Base-by-base conservation (phyloP, 2,113 vertebrate genomes). In the Rhynchomys soricoides region DNA sequence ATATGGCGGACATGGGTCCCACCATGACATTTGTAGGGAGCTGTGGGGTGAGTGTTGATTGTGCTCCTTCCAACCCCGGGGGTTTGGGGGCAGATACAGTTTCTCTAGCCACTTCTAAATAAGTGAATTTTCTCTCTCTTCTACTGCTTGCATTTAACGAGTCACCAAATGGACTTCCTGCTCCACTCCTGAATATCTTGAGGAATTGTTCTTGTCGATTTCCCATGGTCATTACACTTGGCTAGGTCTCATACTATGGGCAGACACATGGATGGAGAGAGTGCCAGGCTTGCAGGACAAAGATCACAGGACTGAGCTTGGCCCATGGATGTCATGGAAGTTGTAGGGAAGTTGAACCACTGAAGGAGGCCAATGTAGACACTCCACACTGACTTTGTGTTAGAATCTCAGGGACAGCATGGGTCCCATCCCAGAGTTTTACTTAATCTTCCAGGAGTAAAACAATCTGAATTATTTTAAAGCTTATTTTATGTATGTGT, bases 41-140 rank as follows among this genome's bases (percentile, higher is more conserved):
- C 10, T 87, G 21, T 26, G n/a, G 83, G 43, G 0, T 45, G 29
- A 57, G 31, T 74, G 19, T 90, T 83, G 48, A 83, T 40, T 50
- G 26, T 57, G 21, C 12, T 59, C 31, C 75, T 81, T 12, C 50
- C 9, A 62, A 48, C 17, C 62, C 77, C 52, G 52, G 57, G 59
- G 88, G 81, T n/a, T n/a, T n/a, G 92, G 12, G 24, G 2, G 8
- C 34, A 73, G 74, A 94, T 57, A 48, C 1, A 21, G 43, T 68
- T 83, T 93, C 70, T 75, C 16, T 37, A 75, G 5, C 10, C 78
- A 24, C 12, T n/a, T 40, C 52, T 59, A 45, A 89, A 68, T 55
- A 96, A 83, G 2, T 79, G 16, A 55, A 26, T 79, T 73, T 37
- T 82, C 50, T 93, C 57, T 96, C 68, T 94, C 55, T 66, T 75